A percentile compares a stretch with the other conserved stretches of the same genome.
Evolutionary conservation across 1,140 invertebrate species (phyloP).

Genomic region (Neodiprion fabricii): DNA sequence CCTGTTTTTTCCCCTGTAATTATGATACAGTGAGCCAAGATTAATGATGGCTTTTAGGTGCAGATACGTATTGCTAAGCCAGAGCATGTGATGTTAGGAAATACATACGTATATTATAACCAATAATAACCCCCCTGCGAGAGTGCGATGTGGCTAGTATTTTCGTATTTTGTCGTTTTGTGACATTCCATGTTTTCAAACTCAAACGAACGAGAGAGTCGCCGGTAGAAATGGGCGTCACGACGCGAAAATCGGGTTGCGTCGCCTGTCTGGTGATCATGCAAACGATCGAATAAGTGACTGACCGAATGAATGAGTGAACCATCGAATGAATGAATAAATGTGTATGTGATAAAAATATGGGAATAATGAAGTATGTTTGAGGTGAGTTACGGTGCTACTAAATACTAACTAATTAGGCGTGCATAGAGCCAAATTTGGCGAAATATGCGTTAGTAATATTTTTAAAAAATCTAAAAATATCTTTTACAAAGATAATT

Average conservation of each 20-base stretch:
- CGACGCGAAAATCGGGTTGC: too few species aligned
- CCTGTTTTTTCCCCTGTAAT: not conserved
- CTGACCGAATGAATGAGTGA: too few species aligned
- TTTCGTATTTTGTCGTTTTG: constrained; percentile 43
- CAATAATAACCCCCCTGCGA: constrained; percentile 22
- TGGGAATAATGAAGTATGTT: too few species aligned
- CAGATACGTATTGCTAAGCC: constrained; percentile 38
- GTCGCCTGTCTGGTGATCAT: too few species aligned
- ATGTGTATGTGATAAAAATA: too few species aligned
- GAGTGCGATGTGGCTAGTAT: constrained; percentile 26
- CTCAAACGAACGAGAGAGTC: constrained; percentile 17
- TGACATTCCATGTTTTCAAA: constrained; percentile 55
- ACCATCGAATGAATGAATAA: too few species aligned
- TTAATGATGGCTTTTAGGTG: constrained; percentile 29
- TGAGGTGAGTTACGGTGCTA: too few species aligned
- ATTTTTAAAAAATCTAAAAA: not conserved
- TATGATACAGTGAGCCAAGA: too few species aligned
- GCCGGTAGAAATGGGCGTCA: too few species aligned
- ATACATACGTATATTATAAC: constrained; percentile 35
- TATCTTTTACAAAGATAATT: not conserved
- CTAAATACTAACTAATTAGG: too few species aligned
- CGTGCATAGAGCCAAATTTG: not conserved
- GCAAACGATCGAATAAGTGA: too few species aligned
- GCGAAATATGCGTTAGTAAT: not conserved
- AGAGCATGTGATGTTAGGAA: constrained; percentile 51